Evolutionary conservation across 2,113 vertebrate species (phyloP).

Genomic region (Hiodon tergisus): DNA sequence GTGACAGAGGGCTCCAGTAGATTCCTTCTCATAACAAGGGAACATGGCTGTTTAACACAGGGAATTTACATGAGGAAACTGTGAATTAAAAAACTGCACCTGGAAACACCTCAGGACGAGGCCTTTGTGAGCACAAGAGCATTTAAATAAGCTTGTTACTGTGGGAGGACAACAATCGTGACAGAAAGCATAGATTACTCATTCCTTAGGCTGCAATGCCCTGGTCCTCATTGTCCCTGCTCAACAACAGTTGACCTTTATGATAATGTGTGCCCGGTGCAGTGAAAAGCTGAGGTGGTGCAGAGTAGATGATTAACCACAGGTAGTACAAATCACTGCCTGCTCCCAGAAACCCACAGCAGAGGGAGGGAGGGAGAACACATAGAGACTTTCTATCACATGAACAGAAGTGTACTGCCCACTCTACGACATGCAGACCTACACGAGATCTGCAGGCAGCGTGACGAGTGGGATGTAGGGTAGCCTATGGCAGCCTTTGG

Average conservation of each 20-base stretch:
- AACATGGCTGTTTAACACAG: not conserved
- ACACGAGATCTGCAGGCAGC: no score
- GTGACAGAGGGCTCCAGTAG: not conserved
- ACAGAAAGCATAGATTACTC: not conserved
- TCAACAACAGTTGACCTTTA: conserved; percentile 10
- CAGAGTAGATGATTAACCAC: conserved; percentile 62
- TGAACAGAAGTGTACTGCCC: not conserved
- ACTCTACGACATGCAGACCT: no score
- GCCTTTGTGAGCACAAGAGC: not conserved
- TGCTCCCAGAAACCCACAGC: conserved; percentile 36
- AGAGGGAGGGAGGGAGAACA: not conserved
- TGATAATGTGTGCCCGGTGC: conserved; percentile 9
- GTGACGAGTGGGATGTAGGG: no score
- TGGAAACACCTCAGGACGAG: not conserved
- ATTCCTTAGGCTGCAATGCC: not conserved
- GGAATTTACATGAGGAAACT: not conserved
- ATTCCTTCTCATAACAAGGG: not conserved
- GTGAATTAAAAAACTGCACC: not conserved
- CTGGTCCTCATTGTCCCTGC: not conserved
- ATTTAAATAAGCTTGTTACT: not conserved
- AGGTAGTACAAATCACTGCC: conserved; percentile 45
- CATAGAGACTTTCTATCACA: not conserved
- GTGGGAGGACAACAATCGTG: not conserved
- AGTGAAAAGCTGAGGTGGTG: conserved; percentile 39
- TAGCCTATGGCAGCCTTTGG: no score